Base-by-base conservation (phyloP, 2,113 vertebrate genomes). In the Leiothrix lutea region DNA sequence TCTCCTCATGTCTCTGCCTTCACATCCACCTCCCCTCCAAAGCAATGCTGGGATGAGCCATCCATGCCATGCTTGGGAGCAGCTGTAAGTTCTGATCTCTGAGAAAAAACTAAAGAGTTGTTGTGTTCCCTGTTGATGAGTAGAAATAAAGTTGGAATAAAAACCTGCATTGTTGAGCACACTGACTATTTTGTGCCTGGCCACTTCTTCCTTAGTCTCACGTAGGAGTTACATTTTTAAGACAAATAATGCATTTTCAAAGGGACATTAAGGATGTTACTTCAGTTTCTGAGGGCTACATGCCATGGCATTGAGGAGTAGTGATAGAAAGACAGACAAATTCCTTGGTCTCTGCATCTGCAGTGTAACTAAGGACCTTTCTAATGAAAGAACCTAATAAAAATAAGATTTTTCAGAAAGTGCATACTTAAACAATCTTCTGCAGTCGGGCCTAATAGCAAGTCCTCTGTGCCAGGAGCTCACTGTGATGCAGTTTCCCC, bases 101-200 rank as follows among this genome's bases (percentile, higher is more conserved):
- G 56, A 88, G 90, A 94, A 95, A 95, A 85, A 91, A 73, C 66
- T 20, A n/a, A 66, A 26, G 61, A 75, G 9, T 31, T 84, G 61
- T n/a, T 83, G 60, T 62, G 80, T 88, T 91, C 22, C 79, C 85
- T 73, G 70, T 80, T 88, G 86, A 61, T 9, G 11, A 96, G 64
- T 33, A 77, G 80, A 92, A 80, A 67, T 91, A 40, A 72, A 74
- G 29, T 21, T 57, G 69, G 88, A 92, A 57, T 92, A 86, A 88
- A 96, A 95, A 89, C 70, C 62, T 67, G 8, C 38, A 19, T 90
- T 22, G 42, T 23, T 90, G 92, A 96, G 92, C 74, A 82, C 26
- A 35, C 38, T 82, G 86, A 86, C 6, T 47, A 2, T 23, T 86
- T 83, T 83, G 50, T 58, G 73, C 64, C 69, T 92, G 88, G 89